Evolutionary conservation across 2,888 invertebrate species (phyloP).

Genomic region (Dasysyrphus albostriatus): DNA sequence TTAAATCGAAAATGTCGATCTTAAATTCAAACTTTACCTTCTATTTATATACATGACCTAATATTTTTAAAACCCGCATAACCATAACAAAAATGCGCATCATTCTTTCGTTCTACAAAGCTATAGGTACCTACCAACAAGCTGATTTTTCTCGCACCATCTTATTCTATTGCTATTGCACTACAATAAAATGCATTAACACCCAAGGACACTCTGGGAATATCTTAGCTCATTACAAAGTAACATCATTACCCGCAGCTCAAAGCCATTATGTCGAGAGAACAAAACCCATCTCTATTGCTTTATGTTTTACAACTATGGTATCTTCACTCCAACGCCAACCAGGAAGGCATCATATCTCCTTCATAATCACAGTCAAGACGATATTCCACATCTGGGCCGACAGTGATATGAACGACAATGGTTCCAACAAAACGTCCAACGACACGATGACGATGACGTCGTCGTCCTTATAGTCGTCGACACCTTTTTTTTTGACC

Average conservation of each 20-base stretch:
- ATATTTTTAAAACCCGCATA: neutral
- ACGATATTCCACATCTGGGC: slow-evolving; percentile 46
- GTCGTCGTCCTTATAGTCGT: neutral
- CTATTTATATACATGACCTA: neutral
- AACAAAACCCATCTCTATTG: slow-evolving; percentile 41
- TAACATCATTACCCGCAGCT: slow-evolving; percentile 57
- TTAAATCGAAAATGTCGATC: neutral
- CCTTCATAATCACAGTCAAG: slow-evolving; percentile 38
- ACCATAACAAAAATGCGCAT: neutral
- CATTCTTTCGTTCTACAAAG: neutral
- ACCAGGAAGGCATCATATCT: slow-evolving; percentile 22
- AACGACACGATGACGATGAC: too few species aligned
- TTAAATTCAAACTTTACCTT: neutral
- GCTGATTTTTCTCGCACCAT: slow-evolving; percentile 33
- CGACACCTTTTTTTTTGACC: slow-evolving; percentile 59
- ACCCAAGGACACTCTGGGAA: slow-evolving; percentile 57
- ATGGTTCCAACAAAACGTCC: slow-evolving; percentile 8
- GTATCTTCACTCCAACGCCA: neutral
- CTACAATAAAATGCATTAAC: slow-evolving; percentile 64
- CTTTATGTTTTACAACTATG: slow-evolving; percentile 34
- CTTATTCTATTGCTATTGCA: slow-evolving; percentile 58
- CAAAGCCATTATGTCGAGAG: slow-evolving; percentile 34
- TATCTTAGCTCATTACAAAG: slow-evolving; percentile 64
- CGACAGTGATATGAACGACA: slow-evolving; percentile 25
- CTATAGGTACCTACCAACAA: neutral